Base-by-base conservation (phyloP, 2,888 invertebrate species). In the Coremacera marginata region DNA sequence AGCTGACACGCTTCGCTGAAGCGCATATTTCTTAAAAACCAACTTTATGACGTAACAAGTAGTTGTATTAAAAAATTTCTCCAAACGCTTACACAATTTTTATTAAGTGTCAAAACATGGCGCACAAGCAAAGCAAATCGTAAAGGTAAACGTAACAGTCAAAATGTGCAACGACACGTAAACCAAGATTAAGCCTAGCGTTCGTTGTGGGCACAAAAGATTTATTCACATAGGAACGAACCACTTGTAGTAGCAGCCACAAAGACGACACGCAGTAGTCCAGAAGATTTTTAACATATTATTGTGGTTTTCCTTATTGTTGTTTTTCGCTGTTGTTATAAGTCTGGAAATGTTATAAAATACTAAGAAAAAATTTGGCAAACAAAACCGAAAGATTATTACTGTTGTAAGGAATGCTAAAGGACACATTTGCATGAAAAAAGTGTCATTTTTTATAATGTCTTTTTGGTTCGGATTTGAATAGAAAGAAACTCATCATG, bases 1-100 rank as follows among this genome's bases (percentile, higher is more conserved):
- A 19, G n/a, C 3, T 44, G 14, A 76, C 75, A 70, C 80, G 78
- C 79, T 79, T 75, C 70, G 52, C 70, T 70, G 78, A 81, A 75
- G 80, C 77, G 81, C 77, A 80, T 77, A 76, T 77, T 79, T 49
- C 19, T 67, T n/a, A 55, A 11, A 37, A 25, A 31, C 25, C 9
- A 25, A 14, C 44, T 14, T 55, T 55, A 8, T n/a, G 19, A 55
- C 22, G n/a, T 55, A 19, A 22, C 55, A 70, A 68, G 31, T 31
- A 37, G 62, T 52, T 11, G 44, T 44, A 14, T 11, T 27, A 8
- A n/a, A 49, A 70, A 73, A 73, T 62, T 62, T 27, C 72, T 62
- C 25, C 14, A 51, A 73, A 49, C 62, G n/a, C 57, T 71, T 60
- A 19, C 71, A 71, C 71, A 60, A 57, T 49, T 73, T 72, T 60